Evolutionary conservation across 2,797 vertebrate species (phyloP).

Genomic region (Sciaenops ocellatus): DNA sequence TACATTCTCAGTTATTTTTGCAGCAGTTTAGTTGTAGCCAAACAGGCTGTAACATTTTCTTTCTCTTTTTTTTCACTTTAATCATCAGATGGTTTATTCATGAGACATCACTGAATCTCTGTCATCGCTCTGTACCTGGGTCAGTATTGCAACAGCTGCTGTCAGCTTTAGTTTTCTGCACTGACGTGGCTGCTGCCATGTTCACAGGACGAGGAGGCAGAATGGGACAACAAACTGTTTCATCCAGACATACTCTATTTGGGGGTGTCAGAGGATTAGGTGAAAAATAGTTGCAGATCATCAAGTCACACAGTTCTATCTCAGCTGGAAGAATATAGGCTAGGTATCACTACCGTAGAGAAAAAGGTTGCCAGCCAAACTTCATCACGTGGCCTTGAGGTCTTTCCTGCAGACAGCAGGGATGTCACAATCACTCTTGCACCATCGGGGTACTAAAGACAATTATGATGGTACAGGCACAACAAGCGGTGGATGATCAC

Average conservation of each 20-base stretch:
- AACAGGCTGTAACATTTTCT: background rate
- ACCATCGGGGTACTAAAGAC: slow-evolving; percentile 55
- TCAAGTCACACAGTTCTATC: slow-evolving; percentile 44
- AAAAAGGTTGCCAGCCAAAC: slow-evolving; percentile 52
- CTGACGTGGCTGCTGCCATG: background rate
- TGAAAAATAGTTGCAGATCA: slow-evolving; percentile 60
- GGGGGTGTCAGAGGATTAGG: slow-evolving; percentile 42
- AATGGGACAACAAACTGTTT: slow-evolving; percentile 39
- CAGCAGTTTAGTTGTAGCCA: background rate
- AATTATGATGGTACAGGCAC: slow-evolving; percentile 43
- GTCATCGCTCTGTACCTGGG: slow-evolving; percentile 9
- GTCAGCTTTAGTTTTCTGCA: slow-evolving; percentile 25
- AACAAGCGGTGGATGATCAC: slow-evolving; percentile 40
- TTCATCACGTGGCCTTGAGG: slow-evolving; percentile 65
- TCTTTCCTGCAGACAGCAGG: slow-evolving; percentile 46
- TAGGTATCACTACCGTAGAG: slow-evolving; percentile 24
- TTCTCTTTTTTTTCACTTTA: background rate
- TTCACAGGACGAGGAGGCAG: slow-evolving; percentile 18
- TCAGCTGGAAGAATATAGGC: slow-evolving; percentile 43
- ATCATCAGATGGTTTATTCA: slow-evolving; percentile 38
- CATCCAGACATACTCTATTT: slow-evolving; percentile 50
- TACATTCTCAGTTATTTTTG: background rate
- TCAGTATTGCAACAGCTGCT: slow-evolving; percentile 37
- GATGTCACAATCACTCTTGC: slow-evolving; percentile 63
- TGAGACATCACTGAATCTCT: slow-evolving; percentile 25